Percentiles rank a stretch among this genome's conserved stretches.
These are phyloP conservation scores for Sceloporus undulatus DNA, from an alignment of 2,113 vertebrate species.

Conservation along the genomic window DNA sequence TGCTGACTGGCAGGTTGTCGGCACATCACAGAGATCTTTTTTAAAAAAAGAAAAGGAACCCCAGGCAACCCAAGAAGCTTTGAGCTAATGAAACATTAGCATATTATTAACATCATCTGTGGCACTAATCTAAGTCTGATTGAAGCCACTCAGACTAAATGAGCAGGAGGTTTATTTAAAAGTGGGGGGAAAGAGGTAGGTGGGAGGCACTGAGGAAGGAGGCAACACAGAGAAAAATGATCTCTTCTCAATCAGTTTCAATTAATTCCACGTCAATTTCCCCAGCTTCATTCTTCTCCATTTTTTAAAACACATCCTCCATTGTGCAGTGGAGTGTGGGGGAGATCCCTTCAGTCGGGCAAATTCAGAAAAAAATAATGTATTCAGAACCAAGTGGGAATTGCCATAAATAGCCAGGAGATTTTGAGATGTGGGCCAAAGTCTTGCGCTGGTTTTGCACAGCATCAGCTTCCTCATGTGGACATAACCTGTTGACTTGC, in stretches of 20 bases:
- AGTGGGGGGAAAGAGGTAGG: slow-evolving; percentile 43
- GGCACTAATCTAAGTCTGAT: slow-evolving; percentile 81
- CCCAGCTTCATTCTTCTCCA: slow-evolving; percentile 35
- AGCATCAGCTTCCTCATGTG: too few relatives aligned
- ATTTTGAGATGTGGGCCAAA: background rate
- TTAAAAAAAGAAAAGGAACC: slow-evolving; percentile 77
- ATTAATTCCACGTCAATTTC: slow-evolving; percentile 62
- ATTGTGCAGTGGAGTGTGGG: background rate
- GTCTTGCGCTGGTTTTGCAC: too few relatives aligned
- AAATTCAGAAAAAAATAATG: background rate
- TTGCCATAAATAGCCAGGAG: background rate
- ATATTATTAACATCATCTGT: slow-evolving; percentile 87
- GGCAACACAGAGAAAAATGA: slow-evolving; percentile 52
- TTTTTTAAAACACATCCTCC: background rate
- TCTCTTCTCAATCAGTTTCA: slow-evolving; percentile 66
- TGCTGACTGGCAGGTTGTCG: slow-evolving; percentile 70
- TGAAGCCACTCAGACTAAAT: slow-evolving; percentile 82
- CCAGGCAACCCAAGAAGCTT: slow-evolving; percentile 74
- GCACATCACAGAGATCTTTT: slow-evolving; percentile 35
- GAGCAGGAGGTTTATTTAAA: slow-evolving; percentile 83
- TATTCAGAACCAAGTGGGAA: background rate
- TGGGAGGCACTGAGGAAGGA: slow-evolving; percentile 24
- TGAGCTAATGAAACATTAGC: slow-evolving; percentile 93
- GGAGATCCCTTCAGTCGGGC: background rate
- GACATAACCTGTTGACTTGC: too few relatives aligned